Percentiles rank a stretch among this genome's conserved stretches.
Conservation (phyloP, 2,888 invertebrate genomes). For the Spilosoma lubricipeda region DNA sequence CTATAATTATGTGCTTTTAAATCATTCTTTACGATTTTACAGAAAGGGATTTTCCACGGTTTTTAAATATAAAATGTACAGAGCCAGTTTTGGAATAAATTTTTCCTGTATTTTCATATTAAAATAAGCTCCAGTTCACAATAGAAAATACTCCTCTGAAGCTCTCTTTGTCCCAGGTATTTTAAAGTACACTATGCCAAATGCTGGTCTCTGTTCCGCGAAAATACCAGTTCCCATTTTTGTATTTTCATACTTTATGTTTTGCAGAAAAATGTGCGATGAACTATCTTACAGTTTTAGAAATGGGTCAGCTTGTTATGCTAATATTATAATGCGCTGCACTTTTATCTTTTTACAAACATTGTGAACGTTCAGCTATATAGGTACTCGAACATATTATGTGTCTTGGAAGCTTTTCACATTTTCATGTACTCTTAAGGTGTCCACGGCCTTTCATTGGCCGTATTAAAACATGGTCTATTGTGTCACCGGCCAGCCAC, state of each 20-base stretch:
- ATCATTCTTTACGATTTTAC: constrained; percentile 27
- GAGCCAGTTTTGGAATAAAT: constrained; percentile 32
- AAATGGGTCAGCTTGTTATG: constrained; percentile 27
- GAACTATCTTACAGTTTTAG: constrained; percentile 31
- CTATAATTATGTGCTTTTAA: constrained; percentile 6
- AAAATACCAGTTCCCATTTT: constrained; percentile 28
- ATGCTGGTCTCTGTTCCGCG: constrained; percentile 30
- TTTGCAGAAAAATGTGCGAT: constrained; percentile 29
- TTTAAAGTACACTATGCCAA: constrained; percentile 39
- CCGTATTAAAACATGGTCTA: too few species aligned
- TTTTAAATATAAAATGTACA: constrained; percentile 22
- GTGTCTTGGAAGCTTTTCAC: constrained; percentile 14
- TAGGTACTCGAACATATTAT: constrained; percentile 20
- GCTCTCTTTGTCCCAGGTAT: constrained; percentile 44
- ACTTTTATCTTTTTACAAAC: constrained; percentile 29
- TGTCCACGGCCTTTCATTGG: too few species aligned
- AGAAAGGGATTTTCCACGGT: constrained; percentile 10
- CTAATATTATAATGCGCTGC: constrained; percentile 36
- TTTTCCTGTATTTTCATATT: constrained; percentile 33
- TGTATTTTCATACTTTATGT: constrained; percentile 28
- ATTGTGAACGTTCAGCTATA: constrained; percentile 14
- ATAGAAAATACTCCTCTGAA: constrained; percentile 31
- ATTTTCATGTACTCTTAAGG: constrained; percentile 10
- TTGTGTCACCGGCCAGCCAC: too few species aligned
- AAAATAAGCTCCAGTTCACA: constrained; percentile 35